Evolutionary conservation across 2,797 vertebrate species (phyloP), one percentile per base, ranked within the genome.

Genomic region (Coregonus ussuriensis): DNA sequence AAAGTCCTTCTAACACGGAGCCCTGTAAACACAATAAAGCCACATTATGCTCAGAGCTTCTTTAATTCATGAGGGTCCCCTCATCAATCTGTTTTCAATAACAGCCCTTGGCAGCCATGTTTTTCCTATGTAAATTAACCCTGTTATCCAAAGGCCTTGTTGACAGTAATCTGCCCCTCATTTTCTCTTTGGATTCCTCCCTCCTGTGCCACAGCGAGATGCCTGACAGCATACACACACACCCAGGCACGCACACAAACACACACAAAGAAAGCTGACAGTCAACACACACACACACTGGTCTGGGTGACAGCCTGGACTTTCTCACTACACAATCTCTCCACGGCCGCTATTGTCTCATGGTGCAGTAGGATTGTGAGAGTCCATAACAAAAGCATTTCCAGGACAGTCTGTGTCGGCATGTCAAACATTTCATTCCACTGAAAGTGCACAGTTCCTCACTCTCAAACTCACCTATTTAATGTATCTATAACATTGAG

Each of bases 11-110:
- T 84, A 82, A 80, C 74, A 75, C 52, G 29, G 15, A 72, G 29
- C 53, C 71, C 25, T 29, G 63, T 65, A 51, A 68, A 68, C 33
- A 33, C 66, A 68, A 68, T 35, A 33, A 68, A 33, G 66, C 1
- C 66, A 68, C 78, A 84, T 78, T 84, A 86, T 79, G 75, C 69
- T 7, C 37, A 54, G 67, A 63, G 78, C 79, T 81, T 87, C 80
- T 85, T 83, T 76, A 82, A 85, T 83, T 87, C 82, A 87, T 80
- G 82, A 86, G 80, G 73, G 79, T 79, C 65, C 62, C 54, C 59
- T 85, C 79, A 83, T 84, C 80, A 86, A 85, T 84, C 84, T 84
- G 83, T 84, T 87, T 87, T 77, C 81, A 84, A 82, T 84, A 84
- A 85, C 73, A 52, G 77, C 63, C 63, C 18, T 79, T 47, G 70